Base-by-base conservation (phyloP, 2,113 vertebrate genomes). In the Sinocyclocheilus maitianheensis region DNA sequence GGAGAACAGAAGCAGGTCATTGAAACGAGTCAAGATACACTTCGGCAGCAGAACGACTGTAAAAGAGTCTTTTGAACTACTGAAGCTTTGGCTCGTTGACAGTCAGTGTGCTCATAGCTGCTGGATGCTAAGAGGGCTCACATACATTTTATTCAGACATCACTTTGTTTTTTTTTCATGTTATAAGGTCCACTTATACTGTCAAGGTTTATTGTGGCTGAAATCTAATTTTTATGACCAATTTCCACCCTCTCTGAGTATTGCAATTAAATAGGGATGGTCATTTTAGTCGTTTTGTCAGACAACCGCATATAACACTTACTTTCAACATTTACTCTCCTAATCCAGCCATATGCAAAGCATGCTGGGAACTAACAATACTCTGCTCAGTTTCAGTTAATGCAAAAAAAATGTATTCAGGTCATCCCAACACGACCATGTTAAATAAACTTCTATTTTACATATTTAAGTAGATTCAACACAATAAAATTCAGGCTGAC, bases 1-100 rank as follows among this genome's bases (percentile, higher is more conserved):
- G 46, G 60, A 84, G 74, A 90, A 55, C 22, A 90, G 62, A 92
- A 71, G 87, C 6, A 86, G 76, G 71, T 85, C 43, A 79, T 6
- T 86, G 65, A 76, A 22, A 53, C 26, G 14, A 22, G 55, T 60
- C 55, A 40, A 60, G 4, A 80, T 20, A 24, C 12, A 3, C 30
- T 81, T 40, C 1, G 22, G 26, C 60, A 14, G 60, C 60, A 46
- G 5, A 62, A 81, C 34, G 20, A 26, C 22, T 43, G 53, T 43
- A 40, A 55, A 75, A 46, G 40, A 46, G 71, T n/a, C 10, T 12
- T 22, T n/a, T 74, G 71, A 13, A 74, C 40, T 43, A 12, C 20
- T 74, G 18, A 46, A 74, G 4, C 20, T 4, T 40, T 74, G 37
- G 37, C 71, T 74, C 9, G 46, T n/a, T 74, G 71, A 74, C 69